Evolutionary conservation across 2,888 invertebrate species (phyloP), one percentile per base, ranked within the genome.

Genomic region (Saturnia pavonia): DNA sequence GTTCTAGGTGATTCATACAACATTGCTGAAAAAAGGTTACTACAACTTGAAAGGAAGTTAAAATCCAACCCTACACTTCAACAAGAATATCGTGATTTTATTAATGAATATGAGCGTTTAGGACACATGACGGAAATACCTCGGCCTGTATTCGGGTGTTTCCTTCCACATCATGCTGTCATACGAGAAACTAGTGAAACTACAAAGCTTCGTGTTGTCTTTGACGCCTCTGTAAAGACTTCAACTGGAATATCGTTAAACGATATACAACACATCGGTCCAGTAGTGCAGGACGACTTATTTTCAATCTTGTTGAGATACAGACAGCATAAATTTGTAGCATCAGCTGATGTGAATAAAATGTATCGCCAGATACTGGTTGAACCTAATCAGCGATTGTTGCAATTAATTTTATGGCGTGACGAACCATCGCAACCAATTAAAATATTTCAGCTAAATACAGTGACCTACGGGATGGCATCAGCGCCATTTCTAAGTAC

Each of bases 401-500:
- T 42, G 34, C 66, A 67, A 12, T 22, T 42, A 16, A 45, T 67
- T 43, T 22, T 67, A 14, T 67, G 67, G 67, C 40, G 67, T 43
- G 3, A 14, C 1, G 12, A 22, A n/a, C 8, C 42, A 22, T 4
- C 43, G 1, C 42, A 43, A 25, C 43, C 43, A 12, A 19, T 67
- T 43, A 42, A 67, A 25, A 43, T 22, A 22, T 43, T 42, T 42
- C 42, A 19, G 12, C 22, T 67, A n/a, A 67, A 67, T 12, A 67
- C 67, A 7, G 67, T 67, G 4, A 67, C 43, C 8, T 67, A 67
- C 25, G 67, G 43, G 8, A 43, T 14, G 7, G 42, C 67, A 8
- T 40, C 67, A 8, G 67, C 67, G 7, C 43, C 67, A 22, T 43
- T 43, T 67, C 42, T 67, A n/a, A 68, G 68, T 11, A 68, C 68